Base-by-base conservation (phyloP, 2,113 vertebrate genomes). In the Proteles cristata region DNA sequence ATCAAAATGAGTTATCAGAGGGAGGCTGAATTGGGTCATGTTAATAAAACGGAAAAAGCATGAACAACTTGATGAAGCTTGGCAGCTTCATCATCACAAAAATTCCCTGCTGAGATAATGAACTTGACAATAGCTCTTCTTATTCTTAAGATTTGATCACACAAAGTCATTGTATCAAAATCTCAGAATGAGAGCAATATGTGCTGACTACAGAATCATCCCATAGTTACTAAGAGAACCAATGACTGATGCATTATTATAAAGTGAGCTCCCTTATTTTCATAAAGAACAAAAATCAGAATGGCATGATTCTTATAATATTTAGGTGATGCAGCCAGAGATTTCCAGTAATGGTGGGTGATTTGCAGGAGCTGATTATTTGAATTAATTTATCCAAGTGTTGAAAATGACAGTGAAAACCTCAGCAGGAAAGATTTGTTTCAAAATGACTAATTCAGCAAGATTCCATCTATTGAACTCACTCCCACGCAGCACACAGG, bases 1-100 rank as follows among this genome's bases (percentile, higher is more conserved):
- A 98, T 99, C 98, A 99, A 98, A 98, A 98, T 2, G 0, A 90
- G 77, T 98, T 96, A 97, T 98, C 98, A 93, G 85, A 98, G 39
- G 81, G 45, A 98, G 10, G 82, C 94, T 97, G 98, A 99, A 98
- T 88, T 98, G 93, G 96, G 93, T 98, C 97, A 97, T 93, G 91
- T 76, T 98, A 98, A 98, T 97, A 97, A 96, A 98, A 97, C 53
- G 43, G 90, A 97, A 96, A 98, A 98, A 45, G 86, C 35, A 16
- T 90, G 93, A 96, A 80, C 25, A 97, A 96, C 81, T 93, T 92
- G 85, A 98, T 97, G 90, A 97, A 97, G 91, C 82, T 95, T 98
- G 96, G 92, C 96, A 98, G 81, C 94, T 97, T 93, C 93, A 98
- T 94, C 80, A 7, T 94, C 96, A 97, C 33, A 97, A 97, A 97